These are phyloP conservation scores for Burhinus oedicnemus DNA, from an alignment of 2,113 vertebrate species.

Conservation along the genomic window DNA sequence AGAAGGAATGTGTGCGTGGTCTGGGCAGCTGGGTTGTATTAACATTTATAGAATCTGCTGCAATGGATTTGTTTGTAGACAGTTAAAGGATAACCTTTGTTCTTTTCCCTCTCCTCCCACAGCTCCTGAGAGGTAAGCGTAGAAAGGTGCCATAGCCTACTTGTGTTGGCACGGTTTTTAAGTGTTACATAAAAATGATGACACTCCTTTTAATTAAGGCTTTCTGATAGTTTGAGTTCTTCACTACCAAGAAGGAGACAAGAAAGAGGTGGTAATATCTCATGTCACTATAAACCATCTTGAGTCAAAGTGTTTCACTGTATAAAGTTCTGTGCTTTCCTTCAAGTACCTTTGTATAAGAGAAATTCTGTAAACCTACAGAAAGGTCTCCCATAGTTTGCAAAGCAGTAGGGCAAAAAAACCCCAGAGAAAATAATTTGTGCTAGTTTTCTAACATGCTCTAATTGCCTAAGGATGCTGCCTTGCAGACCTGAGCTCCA, in stretches of 20 bases:
- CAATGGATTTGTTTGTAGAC: neutral
- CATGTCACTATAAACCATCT: neutral
- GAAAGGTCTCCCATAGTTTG: neutral
- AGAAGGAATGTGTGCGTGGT: neutral
- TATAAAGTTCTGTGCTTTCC: neutral
- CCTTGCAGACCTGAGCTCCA: neutral
- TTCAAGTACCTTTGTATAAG: neutral
- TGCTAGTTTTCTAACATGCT: neutral
- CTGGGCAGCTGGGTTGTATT: neutral
- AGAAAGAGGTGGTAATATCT: neutral
- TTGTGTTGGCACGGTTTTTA: neutral
- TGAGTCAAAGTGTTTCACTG: neutral
- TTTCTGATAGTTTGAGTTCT: neutral
- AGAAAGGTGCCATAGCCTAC: neutral
- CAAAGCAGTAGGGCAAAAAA: neutral
- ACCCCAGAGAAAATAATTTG: neutral
- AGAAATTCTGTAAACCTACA: neutral
- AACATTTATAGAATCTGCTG: neutral
- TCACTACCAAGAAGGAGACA: neutral
- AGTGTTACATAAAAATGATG: neutral
- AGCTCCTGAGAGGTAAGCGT: neutral
- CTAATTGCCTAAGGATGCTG: neutral
- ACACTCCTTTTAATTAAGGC: neutral
- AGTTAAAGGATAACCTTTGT: neutral
- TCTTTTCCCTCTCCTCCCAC: neutral